Conservation (phyloP, 2,797 vertebrate genomes). For the Sardinella longiceps region DNA sequence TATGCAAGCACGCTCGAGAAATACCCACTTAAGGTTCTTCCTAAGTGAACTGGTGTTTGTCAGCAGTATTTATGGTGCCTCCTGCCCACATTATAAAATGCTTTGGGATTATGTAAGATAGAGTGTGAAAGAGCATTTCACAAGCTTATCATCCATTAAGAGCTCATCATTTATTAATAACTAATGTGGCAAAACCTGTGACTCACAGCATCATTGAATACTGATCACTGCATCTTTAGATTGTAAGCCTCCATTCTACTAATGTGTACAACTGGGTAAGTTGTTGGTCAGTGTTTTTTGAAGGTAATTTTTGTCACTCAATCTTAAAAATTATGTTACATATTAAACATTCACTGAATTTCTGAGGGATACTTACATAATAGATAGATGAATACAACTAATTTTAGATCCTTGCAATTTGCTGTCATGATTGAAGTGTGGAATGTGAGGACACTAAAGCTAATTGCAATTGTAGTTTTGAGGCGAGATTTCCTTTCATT, state of each 20-base stretch:
- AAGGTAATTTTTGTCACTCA: background rate
- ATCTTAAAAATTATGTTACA: too few relatives aligned
- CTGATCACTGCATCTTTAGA: background rate
- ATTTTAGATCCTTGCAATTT: background rate
- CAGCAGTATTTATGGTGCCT: background rate
- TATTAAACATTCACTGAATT: too few relatives aligned
- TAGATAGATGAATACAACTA: too few relatives aligned
- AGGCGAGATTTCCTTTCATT: background rate
- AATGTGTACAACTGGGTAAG: background rate
- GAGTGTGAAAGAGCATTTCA: background rate
- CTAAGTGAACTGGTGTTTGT: background rate
- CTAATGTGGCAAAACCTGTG: background rate
- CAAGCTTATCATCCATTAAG: background rate
- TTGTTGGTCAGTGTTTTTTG: background rate
- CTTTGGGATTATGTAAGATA: background rate
- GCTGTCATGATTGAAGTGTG: background rate
- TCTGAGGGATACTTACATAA: too few relatives aligned
- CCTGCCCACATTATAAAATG: background rate
- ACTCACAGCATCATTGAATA: background rate
- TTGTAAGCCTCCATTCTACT: background rate
- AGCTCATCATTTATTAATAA: background rate
- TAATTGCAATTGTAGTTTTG: background rate
- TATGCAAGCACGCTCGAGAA: background rate
- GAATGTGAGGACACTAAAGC: background rate
- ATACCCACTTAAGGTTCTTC: background rate